Conservation (phyloP, 2,888 invertebrate species). For the Horisme vitalbata region DNA sequence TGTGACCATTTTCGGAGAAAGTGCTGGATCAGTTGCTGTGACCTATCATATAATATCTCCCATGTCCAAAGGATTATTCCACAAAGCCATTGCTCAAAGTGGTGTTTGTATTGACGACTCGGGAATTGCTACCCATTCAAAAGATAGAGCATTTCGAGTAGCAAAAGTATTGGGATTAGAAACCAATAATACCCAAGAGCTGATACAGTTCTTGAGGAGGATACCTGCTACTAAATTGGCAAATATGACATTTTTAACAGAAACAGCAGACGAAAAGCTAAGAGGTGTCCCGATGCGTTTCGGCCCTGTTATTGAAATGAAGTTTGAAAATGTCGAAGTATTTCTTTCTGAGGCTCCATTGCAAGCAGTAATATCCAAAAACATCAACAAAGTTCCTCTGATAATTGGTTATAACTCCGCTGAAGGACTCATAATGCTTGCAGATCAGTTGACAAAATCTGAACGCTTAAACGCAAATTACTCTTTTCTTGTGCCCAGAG, state of each 20-base stretch:
- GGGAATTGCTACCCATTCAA: constrained; percentile 2
- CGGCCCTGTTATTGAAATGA: constrained; percentile 54
- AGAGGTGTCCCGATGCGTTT: constrained; percentile 53
- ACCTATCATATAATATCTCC: constrained; percentile 14
- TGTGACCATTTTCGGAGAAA: constrained; percentile 68
- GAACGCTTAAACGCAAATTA: constrained; percentile 44
- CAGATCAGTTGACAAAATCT: constrained; percentile 41
- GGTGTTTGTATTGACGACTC: constrained; percentile 37
- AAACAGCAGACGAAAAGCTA: constrained; percentile 46
- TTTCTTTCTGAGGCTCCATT: constrained; percentile 51
- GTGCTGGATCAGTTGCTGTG: constrained; percentile 61
- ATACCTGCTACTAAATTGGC: constrained; percentile 32
- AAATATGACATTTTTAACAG: constrained; percentile 39
- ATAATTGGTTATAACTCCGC: constrained; percentile 55
- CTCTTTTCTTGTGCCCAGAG: constrained; percentile 47
- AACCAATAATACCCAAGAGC: constrained; percentile 6
- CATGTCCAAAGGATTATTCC: constrained; percentile 48
- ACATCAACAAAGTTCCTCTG: constrained; percentile 48
- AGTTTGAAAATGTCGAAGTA: constrained; percentile 45
- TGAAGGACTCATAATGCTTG: constrained; percentile 48
- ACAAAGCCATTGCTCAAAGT: constrained; percentile 65
- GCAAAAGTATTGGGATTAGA: constrained; percentile 12
- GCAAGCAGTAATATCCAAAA: constrained; percentile 42
- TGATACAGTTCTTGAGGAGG: constrained; percentile 1
- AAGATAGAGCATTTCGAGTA: constrained; percentile 10